Conservation (phyloP, 2,797 vertebrate genomes). For the Arrhamphus sclerolepis region DNA sequence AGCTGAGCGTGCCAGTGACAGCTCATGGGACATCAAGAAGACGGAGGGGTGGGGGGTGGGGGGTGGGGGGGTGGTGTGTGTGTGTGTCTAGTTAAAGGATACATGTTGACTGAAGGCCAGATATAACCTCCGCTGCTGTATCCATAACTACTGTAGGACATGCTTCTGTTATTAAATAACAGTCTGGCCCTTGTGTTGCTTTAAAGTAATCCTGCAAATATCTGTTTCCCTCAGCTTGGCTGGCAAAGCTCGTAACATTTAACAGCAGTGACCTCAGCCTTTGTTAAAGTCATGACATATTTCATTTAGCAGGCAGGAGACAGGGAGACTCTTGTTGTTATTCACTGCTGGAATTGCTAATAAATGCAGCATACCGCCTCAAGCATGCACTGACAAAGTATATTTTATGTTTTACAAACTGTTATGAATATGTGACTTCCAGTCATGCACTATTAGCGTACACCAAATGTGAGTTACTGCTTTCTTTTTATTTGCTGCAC, state of each 20-base stretch:
- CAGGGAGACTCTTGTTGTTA: conserved; percentile 57
- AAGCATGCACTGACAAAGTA: conserved; percentile 12
- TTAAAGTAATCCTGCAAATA: conserved; percentile 24
- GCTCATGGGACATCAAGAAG: no score
- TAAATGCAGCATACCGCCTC: neutral
- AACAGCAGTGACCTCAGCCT: conserved; percentile 57
- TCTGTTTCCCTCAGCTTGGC: conserved; percentile 17
- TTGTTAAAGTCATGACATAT: conserved; percentile 57
- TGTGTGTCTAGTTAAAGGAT: no score
- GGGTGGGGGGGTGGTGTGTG: no score
- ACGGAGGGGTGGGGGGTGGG: no score
- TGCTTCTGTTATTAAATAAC: conserved; percentile 15
- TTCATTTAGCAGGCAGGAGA: conserved; percentile 48
- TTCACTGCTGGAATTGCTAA: conserved; percentile 45
- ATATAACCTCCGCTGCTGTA: neutral
- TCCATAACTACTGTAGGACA: neutral
- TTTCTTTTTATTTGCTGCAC: neutral
- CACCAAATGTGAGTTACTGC: conserved; percentile 14
- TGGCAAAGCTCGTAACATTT: conserved; percentile 35
- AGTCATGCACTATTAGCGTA: neutral
- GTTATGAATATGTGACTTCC: conserved; percentile 1
- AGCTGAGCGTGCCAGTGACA: no score
- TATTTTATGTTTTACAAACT: conserved; percentile 6
- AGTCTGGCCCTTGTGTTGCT: conserved; percentile 3
- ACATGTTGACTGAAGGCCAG: neutral